Evolutionary conservation across 2,888 invertebrate species (phyloP).

Genomic region (Phortica okadai): DNA sequence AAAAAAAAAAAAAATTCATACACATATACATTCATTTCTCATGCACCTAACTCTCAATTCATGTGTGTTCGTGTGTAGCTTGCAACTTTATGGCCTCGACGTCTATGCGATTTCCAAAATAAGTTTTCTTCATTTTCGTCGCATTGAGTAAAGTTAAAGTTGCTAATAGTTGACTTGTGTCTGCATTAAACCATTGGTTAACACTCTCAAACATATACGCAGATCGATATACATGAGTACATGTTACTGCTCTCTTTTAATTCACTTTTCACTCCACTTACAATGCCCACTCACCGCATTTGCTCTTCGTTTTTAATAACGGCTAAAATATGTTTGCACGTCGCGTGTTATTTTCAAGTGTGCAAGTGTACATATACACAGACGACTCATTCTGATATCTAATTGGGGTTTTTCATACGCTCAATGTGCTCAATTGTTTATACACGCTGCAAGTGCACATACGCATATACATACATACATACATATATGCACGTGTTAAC

Average conservation of each 20-base stretch:
- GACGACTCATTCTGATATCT: not conserved
- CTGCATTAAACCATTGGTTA: constrained; percentile 34
- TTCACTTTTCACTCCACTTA: not conserved
- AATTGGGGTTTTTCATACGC: not conserved
- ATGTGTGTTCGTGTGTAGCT: constrained; percentile 12
- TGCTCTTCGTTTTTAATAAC: not conserved
- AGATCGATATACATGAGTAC: not conserved
- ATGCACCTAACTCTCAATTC: not conserved
- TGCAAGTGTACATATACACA: no score
- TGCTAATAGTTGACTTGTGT: constrained; percentile 51
- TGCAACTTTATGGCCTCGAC: not conserved
- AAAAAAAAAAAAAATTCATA: constrained; percentile 39
- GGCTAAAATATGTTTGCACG: not conserved
- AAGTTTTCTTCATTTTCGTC: not conserved
- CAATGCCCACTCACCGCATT: not conserved
- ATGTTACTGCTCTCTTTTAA: not conserved
- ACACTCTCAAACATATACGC: not conserved
- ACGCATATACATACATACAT: not conserved
- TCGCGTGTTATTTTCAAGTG: no score
- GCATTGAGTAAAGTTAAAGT: constrained; percentile 25
- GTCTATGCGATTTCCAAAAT: no score
- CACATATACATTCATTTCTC: constrained; percentile 16
- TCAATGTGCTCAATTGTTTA: constrained; percentile 4
- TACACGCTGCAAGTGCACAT: not conserved
- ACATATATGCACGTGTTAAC: not conserved